Base-by-base conservation (phyloP, 2,797 vertebrate genomes). In the Halcyon chelicuti region DNA sequence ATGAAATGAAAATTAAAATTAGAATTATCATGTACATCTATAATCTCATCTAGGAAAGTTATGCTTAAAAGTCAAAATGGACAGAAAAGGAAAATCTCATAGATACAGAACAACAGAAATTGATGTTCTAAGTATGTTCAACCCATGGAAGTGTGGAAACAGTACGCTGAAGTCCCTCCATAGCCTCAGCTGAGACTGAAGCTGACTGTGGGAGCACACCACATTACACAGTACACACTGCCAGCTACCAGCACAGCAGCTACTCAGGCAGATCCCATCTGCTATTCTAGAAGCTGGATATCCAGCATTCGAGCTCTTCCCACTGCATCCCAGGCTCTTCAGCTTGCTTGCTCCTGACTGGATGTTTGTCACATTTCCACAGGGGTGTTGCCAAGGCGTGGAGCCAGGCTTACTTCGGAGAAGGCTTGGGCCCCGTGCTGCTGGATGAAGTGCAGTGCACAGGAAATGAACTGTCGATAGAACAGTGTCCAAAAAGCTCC, bases 401-500 rank as follows among this genome's bases (percentile, higher is more conserved):
- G 99, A 96, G 96, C 78, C 98, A 98, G 92, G 99, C 99, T 11
- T 96, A 98, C 97, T 99, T 99, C 95, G 99, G 99, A 46, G 98
- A 99, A 97, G 98, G 99, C n/a, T 98, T 98, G 7, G 99, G 99
- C 37, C 98, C 97, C 0, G 97, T 99, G 81, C 96, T 99, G 95
- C 94, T 99, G 96, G 99, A 99, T 23, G 99, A 99, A 94, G 99
- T 99, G 62, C 98, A 79, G 22, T 99, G 99, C 95, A 99, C 99
- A 0, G 99, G 99, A 84, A 99, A 99, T 35, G 99, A 99, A 91
- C 98, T 99, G 20, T 99, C 99, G 3, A 97, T 99, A 97, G 99
- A 99, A 42, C 99, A 99, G 88, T 99, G 99, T 96, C 97, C 98
- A 37, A 99, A 99, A 96, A 98, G 97, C 33, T 93, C 98, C 70